phyloP scores from a whole-genome alignment of 2,888 invertebrate species.

The Polymixis lichenea region DNA sequence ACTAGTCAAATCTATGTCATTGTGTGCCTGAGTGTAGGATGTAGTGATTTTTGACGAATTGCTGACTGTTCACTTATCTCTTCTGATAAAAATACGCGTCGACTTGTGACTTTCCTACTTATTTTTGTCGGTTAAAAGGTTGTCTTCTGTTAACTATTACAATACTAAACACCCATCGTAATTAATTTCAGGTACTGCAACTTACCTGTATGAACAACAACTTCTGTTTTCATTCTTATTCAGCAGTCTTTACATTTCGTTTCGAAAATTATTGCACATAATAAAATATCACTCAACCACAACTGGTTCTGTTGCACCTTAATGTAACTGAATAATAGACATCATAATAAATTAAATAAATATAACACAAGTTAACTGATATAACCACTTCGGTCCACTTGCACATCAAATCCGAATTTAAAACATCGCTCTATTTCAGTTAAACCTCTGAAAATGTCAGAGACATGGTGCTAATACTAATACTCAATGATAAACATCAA shows the following conservation, averaged over 20 bases:
- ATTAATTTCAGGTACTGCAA: not conserved
- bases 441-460: not conserved
- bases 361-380: not conserved
- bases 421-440: not conserved
- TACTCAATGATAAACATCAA: too few relatives aligned
- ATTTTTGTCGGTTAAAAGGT: not conserved
- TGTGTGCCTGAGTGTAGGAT: not conserved
- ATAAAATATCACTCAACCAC: conserved; percentile 14
- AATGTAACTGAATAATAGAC: conserved; percentile 1
- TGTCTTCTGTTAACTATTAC: too few relatives aligned
- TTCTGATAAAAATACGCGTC: not conserved
- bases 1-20: not conserved
- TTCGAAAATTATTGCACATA: conserved; percentile 6
- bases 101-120: not conserved
- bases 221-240: not conserved
- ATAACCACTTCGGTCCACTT: not conserved
- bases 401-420: not conserved
- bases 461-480: not conserved
- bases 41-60: not conserved
- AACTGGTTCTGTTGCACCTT: not conserved
- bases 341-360: not conserved
- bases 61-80: not conserved
- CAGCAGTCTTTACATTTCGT: not conserved
- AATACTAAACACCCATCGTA: too few relatives aligned
- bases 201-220: not conserved